Conservation (phyloP, 2,797 vertebrate species). For the Crocidura indochinensis region DNA sequence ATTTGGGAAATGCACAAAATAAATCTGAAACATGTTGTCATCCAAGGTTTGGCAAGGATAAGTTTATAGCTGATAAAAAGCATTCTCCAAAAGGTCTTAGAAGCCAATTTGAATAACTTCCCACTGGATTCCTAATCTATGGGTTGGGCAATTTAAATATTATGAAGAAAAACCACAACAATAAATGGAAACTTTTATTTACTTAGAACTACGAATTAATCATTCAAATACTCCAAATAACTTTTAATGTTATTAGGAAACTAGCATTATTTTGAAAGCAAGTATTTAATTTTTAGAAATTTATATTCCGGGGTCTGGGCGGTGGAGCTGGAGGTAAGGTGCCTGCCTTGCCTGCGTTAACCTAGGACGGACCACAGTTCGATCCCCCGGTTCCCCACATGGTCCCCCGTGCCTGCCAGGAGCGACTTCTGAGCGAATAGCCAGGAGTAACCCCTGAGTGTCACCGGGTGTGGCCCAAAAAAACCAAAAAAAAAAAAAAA, state of each 20-base stretch:
- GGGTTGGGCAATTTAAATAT: neutral
- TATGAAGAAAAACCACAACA: neutral
- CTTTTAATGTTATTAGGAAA: neutral
- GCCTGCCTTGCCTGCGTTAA: too few species aligned
- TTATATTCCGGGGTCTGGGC: too few species aligned
- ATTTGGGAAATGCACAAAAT: neutral
- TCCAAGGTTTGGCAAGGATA: neutral
- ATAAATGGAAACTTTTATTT: neutral
- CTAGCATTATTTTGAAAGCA: too few species aligned
- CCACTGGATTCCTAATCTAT: neutral
- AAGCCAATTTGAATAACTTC: neutral
- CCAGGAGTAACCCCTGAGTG: too few species aligned
- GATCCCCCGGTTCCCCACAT: too few species aligned
- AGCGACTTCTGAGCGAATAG: too few species aligned
- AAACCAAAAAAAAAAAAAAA: too few species aligned
- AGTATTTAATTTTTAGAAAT: too few species aligned
- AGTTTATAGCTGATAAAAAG: neutral
- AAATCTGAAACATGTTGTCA: neutral
- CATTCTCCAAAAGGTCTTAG: neutral
- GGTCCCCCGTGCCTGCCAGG: too few species aligned
- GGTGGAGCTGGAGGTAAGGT: too few species aligned
- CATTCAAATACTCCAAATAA: neutral
- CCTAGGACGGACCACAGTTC: too few species aligned
- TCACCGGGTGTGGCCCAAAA: too few species aligned
- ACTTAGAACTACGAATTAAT: slow-evolving; percentile 21